Evolutionary conservation across 2,888 invertebrate genomes (phyloP).

Genomic region (Shargacucullia verbasci): DNA sequence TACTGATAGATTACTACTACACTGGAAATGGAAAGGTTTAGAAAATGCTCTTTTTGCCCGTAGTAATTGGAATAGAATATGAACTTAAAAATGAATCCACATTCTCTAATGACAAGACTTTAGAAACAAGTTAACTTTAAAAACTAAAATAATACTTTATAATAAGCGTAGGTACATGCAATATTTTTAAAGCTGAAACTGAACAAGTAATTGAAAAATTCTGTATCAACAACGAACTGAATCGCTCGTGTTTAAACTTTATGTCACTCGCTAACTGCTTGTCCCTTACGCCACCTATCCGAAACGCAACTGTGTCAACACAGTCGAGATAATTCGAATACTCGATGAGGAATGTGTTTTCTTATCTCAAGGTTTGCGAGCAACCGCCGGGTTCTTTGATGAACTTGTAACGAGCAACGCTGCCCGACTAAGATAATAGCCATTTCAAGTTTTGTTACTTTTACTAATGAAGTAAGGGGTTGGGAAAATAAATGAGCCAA

Average conservation of each 20-base stretch:
- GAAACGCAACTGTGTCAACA: slow-evolving; percentile 85
- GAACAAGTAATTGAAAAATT: too few species aligned
- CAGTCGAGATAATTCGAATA: slow-evolving; percentile 82
- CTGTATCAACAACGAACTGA: background rate
- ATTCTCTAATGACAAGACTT: too few species aligned
- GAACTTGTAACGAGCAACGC: slow-evolving; percentile 69
- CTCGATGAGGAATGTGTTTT: slow-evolving; percentile 83
- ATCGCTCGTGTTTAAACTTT: background rate
- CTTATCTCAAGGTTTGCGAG: slow-evolving; percentile 81
- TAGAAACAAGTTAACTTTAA: too few species aligned
- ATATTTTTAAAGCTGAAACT: too few species aligned
- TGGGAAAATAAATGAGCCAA: slow-evolving; percentile 48
- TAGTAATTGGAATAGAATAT: too few species aligned
- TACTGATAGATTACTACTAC: too few species aligned
- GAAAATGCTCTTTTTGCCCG: too few species aligned
- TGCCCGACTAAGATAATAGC: slow-evolving; percentile 59
- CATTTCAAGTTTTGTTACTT: slow-evolving; percentile 61
- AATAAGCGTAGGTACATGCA: too few species aligned
- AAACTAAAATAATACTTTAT: too few species aligned
- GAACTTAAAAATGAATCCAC: too few species aligned
- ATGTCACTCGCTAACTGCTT: slow-evolving; percentile 42
- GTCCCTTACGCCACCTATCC: slow-evolving; percentile 46
- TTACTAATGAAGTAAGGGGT: slow-evolving; percentile 52
- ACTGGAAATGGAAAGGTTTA: too few species aligned
- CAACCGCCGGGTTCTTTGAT: slow-evolving; percentile 76